Conservation (phyloP, 2,888 invertebrate species). For the Drosophila niveifrons region DNA sequence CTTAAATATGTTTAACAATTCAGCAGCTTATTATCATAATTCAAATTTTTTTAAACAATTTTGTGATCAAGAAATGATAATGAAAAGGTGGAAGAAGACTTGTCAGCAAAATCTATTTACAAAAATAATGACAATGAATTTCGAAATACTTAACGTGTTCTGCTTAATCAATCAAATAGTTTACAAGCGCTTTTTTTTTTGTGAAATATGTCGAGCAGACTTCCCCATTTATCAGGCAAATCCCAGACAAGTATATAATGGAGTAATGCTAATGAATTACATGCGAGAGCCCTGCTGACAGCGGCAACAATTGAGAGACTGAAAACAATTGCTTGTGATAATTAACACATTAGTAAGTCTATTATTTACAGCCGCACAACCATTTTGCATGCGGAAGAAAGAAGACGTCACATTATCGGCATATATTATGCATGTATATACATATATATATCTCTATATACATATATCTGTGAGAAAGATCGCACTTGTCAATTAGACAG, state of each 20-base stretch:
- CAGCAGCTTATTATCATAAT: too few species aligned
- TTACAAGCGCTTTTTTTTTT: not conserved
- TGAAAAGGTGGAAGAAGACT: too few species aligned
- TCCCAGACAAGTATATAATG: not conserved
- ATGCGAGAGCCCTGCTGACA: slow-evolving; percentile 1
- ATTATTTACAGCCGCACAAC: slow-evolving; percentile 29
- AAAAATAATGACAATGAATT: too few species aligned
- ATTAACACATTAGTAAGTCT: slow-evolving; percentile 47
- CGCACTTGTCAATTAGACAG: slow-evolving; percentile 45
- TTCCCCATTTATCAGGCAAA: not conserved
- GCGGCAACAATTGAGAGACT: slow-evolving; percentile 12
- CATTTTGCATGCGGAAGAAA: slow-evolving; percentile 47
- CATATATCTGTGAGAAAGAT: slow-evolving; percentile 47
- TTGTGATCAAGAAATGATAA: too few species aligned
- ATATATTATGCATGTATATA: slow-evolving; percentile 10
- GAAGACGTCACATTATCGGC: slow-evolving; percentile 21
- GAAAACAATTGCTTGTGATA: slow-evolving; percentile 35
- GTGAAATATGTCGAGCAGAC: not conserved
- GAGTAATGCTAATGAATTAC: slow-evolving; percentile 26
- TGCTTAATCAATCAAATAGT: not conserved
- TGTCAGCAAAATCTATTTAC: too few species aligned
- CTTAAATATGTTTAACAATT: too few species aligned
- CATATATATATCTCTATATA: not conserved
- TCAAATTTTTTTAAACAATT: too few species aligned
- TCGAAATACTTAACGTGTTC: too few species aligned